phyloP scores from a whole-genome alignment of 2,888 invertebrate species.

The Branchinecta sandiegonensis region DNA sequence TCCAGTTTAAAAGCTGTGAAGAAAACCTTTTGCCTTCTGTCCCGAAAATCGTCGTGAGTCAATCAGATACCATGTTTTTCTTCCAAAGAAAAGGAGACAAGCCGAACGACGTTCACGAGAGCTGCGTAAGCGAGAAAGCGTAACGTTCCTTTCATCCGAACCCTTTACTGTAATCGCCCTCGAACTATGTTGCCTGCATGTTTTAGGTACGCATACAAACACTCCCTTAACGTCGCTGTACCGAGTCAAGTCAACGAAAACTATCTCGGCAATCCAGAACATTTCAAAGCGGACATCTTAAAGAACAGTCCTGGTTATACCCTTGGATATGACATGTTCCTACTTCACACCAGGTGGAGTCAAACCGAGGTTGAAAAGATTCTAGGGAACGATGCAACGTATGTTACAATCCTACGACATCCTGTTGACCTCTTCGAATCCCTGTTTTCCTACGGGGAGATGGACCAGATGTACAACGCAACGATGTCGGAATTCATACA shows the following conservation, averaged over 20 bases:
- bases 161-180: too few relatives aligned
- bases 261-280: slow-evolving; percentile 26
- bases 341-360: slow-evolving; percentile 25
- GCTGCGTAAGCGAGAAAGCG: too few relatives aligned
- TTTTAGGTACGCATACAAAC: slow-evolving; percentile 17
- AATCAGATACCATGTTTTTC: too few relatives aligned
- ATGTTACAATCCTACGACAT: slow-evolving; percentile 25
- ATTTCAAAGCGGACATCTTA: slow-evolving; percentile 22
- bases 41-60: too few relatives aligned
- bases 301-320: neutral
- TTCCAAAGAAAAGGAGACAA: too few relatives aligned
- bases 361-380: slow-evolving; percentile 18
- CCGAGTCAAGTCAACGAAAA: slow-evolving; percentile 22
- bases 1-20: too few relatives aligned
- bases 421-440: slow-evolving; percentile 25
- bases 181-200: too few relatives aligned
- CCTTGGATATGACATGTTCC: slow-evolving; percentile 25
- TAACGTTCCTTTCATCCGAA: too few relatives aligned
- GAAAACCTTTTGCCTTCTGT: too few relatives aligned
- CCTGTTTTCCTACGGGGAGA: slow-evolving; percentile 21
- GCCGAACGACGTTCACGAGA: too few relatives aligned
- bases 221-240: slow-evolving; percentile 25
- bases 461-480: slow-evolving; percentile 1
- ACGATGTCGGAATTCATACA: neutral
- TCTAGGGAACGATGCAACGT: slow-evolving; percentile 23